Conservation (phyloP, 2,113 vertebrate species). For the Gorsachius goisagi region DNA sequence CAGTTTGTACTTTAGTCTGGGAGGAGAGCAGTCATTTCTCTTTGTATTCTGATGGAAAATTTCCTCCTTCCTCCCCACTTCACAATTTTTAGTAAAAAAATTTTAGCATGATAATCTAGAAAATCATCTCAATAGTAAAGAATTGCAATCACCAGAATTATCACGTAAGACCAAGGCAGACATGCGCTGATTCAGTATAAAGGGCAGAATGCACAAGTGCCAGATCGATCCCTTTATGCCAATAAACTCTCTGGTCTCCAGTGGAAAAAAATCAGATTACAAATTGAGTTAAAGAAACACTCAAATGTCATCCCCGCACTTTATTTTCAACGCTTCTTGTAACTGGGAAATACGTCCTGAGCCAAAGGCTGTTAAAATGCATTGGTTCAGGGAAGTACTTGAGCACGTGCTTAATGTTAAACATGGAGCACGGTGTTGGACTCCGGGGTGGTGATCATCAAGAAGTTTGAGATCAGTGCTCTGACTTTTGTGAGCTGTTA, state of each 20-base stretch:
- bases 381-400: neutral
- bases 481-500: neutral
- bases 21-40: constrained; percentile 36
- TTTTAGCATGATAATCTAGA: neutral
- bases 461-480: neutral
- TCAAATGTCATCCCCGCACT: neutral
- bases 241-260: neutral
- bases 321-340: neutral
- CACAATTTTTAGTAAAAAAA: neutral
- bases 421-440: accelerated
- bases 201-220: neutral
- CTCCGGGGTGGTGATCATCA: accelerated
- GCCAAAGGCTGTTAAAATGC: neutral
- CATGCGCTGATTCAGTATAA: neutral
- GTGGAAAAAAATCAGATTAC: neutral
- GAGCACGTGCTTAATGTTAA: accelerated
- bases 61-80: neutral
- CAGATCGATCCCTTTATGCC: neutral
- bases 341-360: neutral
- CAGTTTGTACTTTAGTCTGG: neutral
- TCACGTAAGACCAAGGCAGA: neutral
- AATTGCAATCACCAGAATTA: constrained; percentile 15
- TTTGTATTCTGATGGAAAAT: constrained; percentile 35
- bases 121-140: constrained; percentile 8
- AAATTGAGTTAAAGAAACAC: neutral